Conservation (phyloP, 2,888 invertebrate species). For the Notodonta dromedarius region DNA sequence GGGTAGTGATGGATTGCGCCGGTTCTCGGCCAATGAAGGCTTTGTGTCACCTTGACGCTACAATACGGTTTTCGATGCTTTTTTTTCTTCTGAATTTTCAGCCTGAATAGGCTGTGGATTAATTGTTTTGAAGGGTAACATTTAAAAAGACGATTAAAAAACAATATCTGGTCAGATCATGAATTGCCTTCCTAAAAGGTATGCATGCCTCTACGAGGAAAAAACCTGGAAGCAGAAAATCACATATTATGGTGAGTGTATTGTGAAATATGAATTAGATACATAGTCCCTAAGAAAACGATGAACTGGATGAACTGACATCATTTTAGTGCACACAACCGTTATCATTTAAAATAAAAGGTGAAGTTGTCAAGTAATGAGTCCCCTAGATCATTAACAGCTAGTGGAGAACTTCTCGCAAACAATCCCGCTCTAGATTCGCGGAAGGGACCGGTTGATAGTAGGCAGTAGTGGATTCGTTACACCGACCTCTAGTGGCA, state of each 20-base stretch:
- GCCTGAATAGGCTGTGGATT: constrained; percentile 20
- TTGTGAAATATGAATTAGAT: no score
- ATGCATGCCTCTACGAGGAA: no score
- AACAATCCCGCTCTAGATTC: constrained; percentile 79
- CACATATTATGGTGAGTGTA: no score
- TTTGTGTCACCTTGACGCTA: constrained; percentile 63
- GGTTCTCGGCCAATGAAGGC: constrained; percentile 69
- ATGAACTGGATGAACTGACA: not conserved
- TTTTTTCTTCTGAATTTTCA: constrained; percentile 12
- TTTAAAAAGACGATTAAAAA: no score
- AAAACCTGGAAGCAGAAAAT: no score
- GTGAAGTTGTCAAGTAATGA: constrained; percentile 69
- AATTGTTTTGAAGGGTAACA: not conserved
- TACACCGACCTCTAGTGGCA: constrained; percentile 78
- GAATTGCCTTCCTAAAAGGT: no score
- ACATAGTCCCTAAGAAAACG: no score
- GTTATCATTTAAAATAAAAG: constrained; percentile 42
- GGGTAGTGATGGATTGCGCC: constrained; percentile 74
- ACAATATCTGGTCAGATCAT: no score
- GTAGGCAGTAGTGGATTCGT: constrained; percentile 79
- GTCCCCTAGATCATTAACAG: constrained; percentile 79
- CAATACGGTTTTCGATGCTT: constrained; percentile 29
- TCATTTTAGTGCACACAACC: not conserved
- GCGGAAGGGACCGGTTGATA: constrained; percentile 73
- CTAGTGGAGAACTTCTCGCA: constrained; percentile 68